Evolutionary conservation across 2,113 vertebrate genomes (phyloP).

Genomic region (Mellivora capensis): DNA sequence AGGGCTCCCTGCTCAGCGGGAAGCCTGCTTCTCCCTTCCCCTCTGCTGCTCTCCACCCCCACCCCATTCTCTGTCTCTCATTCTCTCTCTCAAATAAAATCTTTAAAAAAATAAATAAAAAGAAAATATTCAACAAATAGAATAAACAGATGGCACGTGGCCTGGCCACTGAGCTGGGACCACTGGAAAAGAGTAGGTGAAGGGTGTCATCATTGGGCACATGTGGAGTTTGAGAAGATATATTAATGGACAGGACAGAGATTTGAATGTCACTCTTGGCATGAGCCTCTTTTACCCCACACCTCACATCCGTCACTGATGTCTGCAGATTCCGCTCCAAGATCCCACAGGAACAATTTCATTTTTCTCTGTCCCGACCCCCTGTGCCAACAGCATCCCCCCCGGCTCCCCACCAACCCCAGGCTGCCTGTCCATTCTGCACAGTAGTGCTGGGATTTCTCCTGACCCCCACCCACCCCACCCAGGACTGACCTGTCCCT

Average conservation of each 20-base stretch:
- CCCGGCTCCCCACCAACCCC: accelerated
- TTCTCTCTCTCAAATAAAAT: not conserved
- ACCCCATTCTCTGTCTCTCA: not conserved
- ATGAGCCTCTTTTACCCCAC: not conserved
- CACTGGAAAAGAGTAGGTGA: not conserved
- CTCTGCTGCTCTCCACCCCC: not conserved
- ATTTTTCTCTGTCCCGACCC: not conserved
- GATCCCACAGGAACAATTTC: no score
- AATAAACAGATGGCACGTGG: not conserved
- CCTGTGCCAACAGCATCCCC: not conserved
- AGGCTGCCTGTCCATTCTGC: not conserved
- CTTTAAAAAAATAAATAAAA: not conserved
- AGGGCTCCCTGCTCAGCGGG: not conserved
- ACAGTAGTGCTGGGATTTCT: not conserved
- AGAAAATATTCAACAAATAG: no score
- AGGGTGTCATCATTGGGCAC: not conserved
- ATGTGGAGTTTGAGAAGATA: not conserved
- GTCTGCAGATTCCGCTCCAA: not conserved
- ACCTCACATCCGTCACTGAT: not conserved
- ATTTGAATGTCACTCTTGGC: not conserved
- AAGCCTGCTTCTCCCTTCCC: not conserved
- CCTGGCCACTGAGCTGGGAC: not conserved
- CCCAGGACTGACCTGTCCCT: not conserved
- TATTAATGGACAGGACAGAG: not conserved
- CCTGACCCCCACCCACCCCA: accelerated